Base-by-base conservation (phyloP, 2,113 vertebrate species). In the Nycticebus coucang region DNA sequence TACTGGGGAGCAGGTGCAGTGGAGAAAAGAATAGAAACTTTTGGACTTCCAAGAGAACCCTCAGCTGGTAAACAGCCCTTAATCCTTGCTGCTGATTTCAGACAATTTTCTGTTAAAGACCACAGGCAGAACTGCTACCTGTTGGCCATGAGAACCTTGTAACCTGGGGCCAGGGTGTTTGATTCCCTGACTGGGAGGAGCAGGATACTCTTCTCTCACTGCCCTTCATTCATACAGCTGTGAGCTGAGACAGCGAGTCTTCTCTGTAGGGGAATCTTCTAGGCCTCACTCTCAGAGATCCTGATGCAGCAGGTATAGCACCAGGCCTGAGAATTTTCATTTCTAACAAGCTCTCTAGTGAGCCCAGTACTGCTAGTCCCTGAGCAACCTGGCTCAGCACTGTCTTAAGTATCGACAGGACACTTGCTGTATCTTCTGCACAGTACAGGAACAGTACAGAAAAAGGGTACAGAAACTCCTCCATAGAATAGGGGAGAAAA, bases 361-460 rank as follows among this genome's bases (percentile, higher is more conserved):
- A 41, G 26, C 74, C 28, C 7, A 17, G 74, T 8, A 9, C 45
- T 93, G 14, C 33, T 62, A 15, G 11, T 53, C 62, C 45, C 35
- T 4, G 19, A 66, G 57, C 30, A 24, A 2, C 85, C 72, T 0
- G 1, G 5, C 62, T 4, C 11, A 64, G 7, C 53, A 18, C 19
- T 4, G 11, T 69, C 37, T 64, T 85, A n/a, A 22, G 59, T 33
- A 17, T 13, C 12, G 12, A 28, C 6, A 7, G 30, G 86, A 80
- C 24, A 13, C 18, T 11, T 1, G 21, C 7, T 28, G 7, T 21
- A 33, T 50, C 87, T 83, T 91, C 17, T 24, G 57, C 12, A 5
- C 5, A 17, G 30, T 6, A 2, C 15, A 68, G 22, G 4, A 26
- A 15, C 30, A 12, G 41, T 5, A 2, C 5, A 1, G 41, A 79